These are phyloP conservation scores for Empis stercorea DNA, from an alignment of 2,888 invertebrate species.

Conservation along the genomic window DNA sequence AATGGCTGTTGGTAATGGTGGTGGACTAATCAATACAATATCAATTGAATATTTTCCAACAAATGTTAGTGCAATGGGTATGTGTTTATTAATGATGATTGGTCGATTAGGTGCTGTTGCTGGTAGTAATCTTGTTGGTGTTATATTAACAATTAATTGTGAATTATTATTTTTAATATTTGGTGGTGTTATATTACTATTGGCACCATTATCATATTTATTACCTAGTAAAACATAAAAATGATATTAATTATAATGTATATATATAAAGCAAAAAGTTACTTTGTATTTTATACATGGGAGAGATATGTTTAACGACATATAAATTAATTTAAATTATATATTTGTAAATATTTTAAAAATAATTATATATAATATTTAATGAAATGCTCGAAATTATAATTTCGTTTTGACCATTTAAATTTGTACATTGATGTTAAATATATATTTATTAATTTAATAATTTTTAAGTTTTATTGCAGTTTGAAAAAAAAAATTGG, in stretches of 20 bases:
- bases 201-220: background rate
- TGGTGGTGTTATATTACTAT: constrained; percentile 1
- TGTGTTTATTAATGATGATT: constrained; percentile 16
- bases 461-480: too few relatives aligned
- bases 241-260: background rate
- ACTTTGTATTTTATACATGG: too few relatives aligned
- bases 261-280: background rate
- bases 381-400: too few relatives aligned
- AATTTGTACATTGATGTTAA: too few relatives aligned
- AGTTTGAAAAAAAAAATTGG: too few relatives aligned
- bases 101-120: constrained; percentile 16
- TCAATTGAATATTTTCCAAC: constrained; percentile 42
- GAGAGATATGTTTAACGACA: too few relatives aligned
- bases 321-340: too few relatives aligned
- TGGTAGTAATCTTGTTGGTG: constrained; percentile 16
- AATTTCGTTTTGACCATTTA: too few relatives aligned
- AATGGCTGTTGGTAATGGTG: constrained; percentile 40
- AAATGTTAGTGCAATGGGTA: constrained; percentile 23
- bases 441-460: too few relatives aligned
- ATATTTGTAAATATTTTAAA: too few relatives aligned
- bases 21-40: constrained; percentile 40
- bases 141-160: constrained; percentile 11
- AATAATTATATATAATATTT: too few relatives aligned
- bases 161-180: constrained; percentile 8
- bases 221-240: background rate